Evolutionary conservation across 2,888 invertebrate species (phyloP).

Genomic region (Bombyx huttoni): DNA sequence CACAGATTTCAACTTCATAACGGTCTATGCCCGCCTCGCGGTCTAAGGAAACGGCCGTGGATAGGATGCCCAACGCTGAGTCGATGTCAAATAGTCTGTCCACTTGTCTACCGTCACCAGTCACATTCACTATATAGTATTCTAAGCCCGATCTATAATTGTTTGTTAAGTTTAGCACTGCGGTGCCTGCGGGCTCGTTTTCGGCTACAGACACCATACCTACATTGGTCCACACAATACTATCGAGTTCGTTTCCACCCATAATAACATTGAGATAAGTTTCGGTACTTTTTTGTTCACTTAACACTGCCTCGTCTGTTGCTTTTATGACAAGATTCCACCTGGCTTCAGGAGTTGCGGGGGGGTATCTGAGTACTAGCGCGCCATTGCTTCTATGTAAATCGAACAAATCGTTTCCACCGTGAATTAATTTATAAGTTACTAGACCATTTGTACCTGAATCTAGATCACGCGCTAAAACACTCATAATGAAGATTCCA

Average conservation of each 20-base stretch:
- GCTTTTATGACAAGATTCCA: conserved; percentile 90
- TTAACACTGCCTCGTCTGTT: conserved; percentile 92
- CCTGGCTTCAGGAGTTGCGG: conserved; percentile 77
- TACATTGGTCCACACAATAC: conserved; percentile 75
- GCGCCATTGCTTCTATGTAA: conserved; percentile 87
- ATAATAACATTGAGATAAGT: conserved; percentile 88
- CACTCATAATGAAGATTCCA: conserved; percentile 80
- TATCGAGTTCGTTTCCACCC: conserved; percentile 71
- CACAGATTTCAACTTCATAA: conserved; percentile 89
- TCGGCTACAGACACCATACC: conserved; percentile 87
- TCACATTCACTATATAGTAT: conserved; percentile 92
- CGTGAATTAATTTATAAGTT: conserved; percentile 88
- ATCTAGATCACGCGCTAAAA: conserved; percentile 89
- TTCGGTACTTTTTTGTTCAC: conserved; percentile 89
- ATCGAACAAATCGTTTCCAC: conserved; percentile 83
- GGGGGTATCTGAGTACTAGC: conserved; percentile 74
- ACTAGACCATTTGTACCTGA: conserved; percentile 93
- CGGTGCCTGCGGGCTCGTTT: conserved; percentile 90
- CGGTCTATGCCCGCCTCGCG: conserved; percentile 86
- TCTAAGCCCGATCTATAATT: conserved; percentile 80
- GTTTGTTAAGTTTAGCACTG: conserved; percentile 85
- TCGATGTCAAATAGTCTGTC: conserved; percentile 94
- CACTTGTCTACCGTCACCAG: conserved; percentile 81
- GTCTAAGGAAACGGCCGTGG: conserved; percentile 87
- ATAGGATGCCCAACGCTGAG: conserved; percentile 87